These are phyloP conservation scores for Mya arenaria DNA, from an alignment of 1,140 invertebrate genomes.

Conservation along the genomic window DNA sequence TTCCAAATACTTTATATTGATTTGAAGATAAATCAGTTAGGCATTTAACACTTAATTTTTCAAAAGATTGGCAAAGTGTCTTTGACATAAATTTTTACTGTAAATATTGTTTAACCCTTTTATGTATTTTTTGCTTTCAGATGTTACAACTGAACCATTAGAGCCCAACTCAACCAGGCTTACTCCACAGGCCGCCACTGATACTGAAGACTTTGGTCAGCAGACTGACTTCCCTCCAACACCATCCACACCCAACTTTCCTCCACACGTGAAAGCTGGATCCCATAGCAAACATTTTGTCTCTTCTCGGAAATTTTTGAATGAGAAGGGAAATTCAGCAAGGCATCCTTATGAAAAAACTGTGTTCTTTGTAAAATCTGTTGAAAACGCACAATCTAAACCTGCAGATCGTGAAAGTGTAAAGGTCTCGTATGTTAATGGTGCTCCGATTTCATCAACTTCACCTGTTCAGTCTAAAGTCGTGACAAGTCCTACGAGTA, in stretches of 20 bases:
- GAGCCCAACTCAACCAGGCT: too few species aligned
- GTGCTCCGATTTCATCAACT: neutral
- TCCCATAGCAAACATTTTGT: conserved; percentile 36
- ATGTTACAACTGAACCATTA: too few species aligned
- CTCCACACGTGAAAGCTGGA: neutral
- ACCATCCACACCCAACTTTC: conserved; percentile 12
- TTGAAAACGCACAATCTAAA: neutral
- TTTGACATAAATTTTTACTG: too few species aligned
- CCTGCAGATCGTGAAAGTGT: neutral
- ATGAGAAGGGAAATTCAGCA: conserved; percentile 34
- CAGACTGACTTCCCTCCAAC: conserved; percentile 46
- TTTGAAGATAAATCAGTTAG: too few species aligned
- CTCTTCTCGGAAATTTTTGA: conserved; percentile 34
- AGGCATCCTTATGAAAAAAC: conserved; percentile 54
- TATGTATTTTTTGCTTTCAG: too few species aligned
- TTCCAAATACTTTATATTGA: too few species aligned
- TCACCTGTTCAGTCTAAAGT: neutral
- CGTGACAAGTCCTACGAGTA: neutral
- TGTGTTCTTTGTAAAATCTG: conserved; percentile 46
- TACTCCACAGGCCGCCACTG: neutral
- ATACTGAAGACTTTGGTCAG: conserved; percentile 31
- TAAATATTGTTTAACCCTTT: too few species aligned
- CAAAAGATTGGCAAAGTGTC: too few species aligned
- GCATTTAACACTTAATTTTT: too few species aligned
- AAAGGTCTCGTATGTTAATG: neutral